Conservation (phyloP, 1,140 invertebrate genomes). For the Diachasma alloeum region DNA sequence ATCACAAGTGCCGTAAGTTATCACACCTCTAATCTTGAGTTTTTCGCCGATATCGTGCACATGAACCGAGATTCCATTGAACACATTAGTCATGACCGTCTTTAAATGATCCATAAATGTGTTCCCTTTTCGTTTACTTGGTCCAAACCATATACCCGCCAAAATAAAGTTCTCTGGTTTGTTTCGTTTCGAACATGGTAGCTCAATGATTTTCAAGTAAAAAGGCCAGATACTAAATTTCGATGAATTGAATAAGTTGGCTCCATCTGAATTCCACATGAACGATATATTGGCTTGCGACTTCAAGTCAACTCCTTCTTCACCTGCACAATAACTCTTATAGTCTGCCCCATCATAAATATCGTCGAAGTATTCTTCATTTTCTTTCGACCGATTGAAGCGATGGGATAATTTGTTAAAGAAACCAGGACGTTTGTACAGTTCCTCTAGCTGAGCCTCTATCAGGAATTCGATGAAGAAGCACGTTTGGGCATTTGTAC, state of each 20-base stretch:
- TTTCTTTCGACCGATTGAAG: conserved; percentile 20
- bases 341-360: conserved; percentile 40
- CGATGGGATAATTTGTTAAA: conserved; percentile 7
- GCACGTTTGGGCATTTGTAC: not conserved
- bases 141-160: too few relatives aligned
- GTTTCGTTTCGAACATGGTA: not conserved
- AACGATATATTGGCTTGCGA: conserved; percentile 1
- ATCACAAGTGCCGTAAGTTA: not conserved
- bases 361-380: conserved; percentile 28
- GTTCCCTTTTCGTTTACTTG: not conserved
- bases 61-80: not conserved
- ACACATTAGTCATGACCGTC: not conserved
- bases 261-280: conserved; percentile 5
- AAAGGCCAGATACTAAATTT: conserved; percentile 16
- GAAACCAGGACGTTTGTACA: conserved; percentile 26
- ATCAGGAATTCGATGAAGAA: conserved; percentile 29
- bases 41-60: not conserved
- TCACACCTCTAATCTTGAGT: not conserved
- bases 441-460: conserved; percentile 14
- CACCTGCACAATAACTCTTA: conserved; percentile 25
- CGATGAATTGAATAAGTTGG: not conserved
- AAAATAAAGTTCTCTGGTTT: conserved; percentile 6
- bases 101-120: too few relatives aligned
- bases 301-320: too few relatives aligned
- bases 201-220: conserved; percentile 5